Evolutionary conservation across 2,113 vertebrate species (phyloP).

Genomic region (Neodontobutis hainanensis): DNA sequence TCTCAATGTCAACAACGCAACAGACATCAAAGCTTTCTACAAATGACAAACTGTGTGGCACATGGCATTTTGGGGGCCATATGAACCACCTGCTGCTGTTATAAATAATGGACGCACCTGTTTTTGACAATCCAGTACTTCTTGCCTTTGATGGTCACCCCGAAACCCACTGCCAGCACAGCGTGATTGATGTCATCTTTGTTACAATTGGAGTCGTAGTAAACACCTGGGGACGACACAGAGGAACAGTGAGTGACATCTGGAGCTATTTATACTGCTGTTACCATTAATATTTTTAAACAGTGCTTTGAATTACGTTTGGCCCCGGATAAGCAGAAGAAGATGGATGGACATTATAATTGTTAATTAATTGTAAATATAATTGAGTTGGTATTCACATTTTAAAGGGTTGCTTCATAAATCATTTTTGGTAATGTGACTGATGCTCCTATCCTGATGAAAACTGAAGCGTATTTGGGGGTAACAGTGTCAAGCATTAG

Average conservation of each 20-base stretch:
- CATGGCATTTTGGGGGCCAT: slow-evolving; percentile 9
- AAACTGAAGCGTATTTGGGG: no score
- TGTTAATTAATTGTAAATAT: no score
- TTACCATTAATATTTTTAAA: no score
- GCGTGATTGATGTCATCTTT: slow-evolving; percentile 89
- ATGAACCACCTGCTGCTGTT: slow-evolving; percentile 47
- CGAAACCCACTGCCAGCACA: slow-evolving; percentile 90
- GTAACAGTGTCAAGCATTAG: no score
- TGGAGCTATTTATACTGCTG: background rate
- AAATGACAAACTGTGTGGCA: no score
- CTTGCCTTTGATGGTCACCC: slow-evolving; percentile 79
- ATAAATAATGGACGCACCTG: slow-evolving; percentile 80
- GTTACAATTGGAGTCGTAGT: slow-evolving; percentile 88
- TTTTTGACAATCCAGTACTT: slow-evolving; percentile 97
- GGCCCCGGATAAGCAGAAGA: no score
- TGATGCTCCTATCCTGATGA: no score
- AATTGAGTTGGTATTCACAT: no score
- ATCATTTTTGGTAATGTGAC: no score
- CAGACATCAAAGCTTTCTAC: background rate
- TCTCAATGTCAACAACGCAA: slow-evolving; percentile 10
- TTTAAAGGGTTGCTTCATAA: no score
- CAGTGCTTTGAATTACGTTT: no score
- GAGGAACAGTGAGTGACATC: background rate
- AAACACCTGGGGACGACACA: slow-evolving; percentile 80
- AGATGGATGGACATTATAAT: no score